Evolutionary conservation across 2,888 invertebrate species (phyloP).

Genomic region (Ctena decussata): DNA sequence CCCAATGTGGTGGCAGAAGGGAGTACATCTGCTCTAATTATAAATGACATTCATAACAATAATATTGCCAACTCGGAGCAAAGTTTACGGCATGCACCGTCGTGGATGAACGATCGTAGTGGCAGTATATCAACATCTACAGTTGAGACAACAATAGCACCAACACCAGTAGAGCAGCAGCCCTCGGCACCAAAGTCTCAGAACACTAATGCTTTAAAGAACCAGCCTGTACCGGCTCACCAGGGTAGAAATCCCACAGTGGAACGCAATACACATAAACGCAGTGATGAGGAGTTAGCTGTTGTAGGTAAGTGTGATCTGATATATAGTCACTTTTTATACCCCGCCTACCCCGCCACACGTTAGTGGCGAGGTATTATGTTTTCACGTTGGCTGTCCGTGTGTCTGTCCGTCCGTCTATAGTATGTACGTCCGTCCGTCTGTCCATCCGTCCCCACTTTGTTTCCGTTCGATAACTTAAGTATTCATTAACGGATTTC

Average conservation of each 20-base stretch:
- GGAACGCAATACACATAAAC: constrained; percentile 91
- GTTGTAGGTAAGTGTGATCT: constrained; percentile 87
- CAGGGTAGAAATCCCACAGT: constrained; percentile 95
- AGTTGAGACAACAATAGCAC: constrained; percentile 89
- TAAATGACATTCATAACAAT: constrained; percentile 63
- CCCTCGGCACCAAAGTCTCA: constrained; percentile 76
- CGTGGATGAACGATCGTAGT: constrained; percentile 62
- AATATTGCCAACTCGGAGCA: constrained; percentile 38
- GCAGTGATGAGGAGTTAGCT: constrained; percentile 88
- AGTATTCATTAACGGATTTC: too few species aligned
- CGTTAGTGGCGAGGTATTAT: too few species aligned
- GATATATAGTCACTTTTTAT: too few species aligned
- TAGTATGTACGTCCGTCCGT: too few species aligned
- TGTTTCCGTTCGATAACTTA: too few species aligned
- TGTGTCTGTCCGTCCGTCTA: too few species aligned
- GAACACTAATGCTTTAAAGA: constrained; percentile 76
- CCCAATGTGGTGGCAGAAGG: constrained; percentile 54
- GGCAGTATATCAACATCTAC: constrained; percentile 88
- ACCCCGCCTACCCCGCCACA: too few species aligned
- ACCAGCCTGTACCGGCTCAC: constrained; percentile 90
- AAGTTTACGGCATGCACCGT: constrained; percentile 38
- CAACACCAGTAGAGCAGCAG: constrained; percentile 89
- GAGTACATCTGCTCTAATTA: constrained; percentile 65
- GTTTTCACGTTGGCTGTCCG: too few species aligned
- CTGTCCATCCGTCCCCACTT: too few species aligned